Evolutionary conservation across 2,113 vertebrate genomes (phyloP), one percentile per base, ranked within the genome.

Genomic region (Peucedramus taeniatus): DNA sequence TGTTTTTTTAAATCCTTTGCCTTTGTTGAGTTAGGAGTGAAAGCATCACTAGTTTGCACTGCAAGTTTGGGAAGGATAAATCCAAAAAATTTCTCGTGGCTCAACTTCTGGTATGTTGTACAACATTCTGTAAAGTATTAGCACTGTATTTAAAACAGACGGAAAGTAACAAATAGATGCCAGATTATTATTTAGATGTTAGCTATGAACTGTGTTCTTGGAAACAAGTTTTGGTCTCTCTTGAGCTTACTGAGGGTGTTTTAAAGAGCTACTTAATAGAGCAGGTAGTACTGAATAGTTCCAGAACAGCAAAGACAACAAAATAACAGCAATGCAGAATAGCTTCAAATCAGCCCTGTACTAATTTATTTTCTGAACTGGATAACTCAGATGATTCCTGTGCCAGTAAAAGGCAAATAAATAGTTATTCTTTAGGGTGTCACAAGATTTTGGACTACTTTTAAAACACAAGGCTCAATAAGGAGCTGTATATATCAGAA

Each of bases 71-170:
- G n/a, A 85, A 13, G 3, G 18, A 14, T 45, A 88, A 90, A 84
- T 49, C 15, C 83, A 74, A 85, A 91, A 90, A 93, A 76, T 42
- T 75, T 66, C 35, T 54, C 4, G 0, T 40, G 65, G 35, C 39
- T 91, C 40, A 91, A 45, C 26, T 83, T 85, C 30, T 45, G 44
- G 40, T 69, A 72, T 30, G 26, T 9, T 76, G 28, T 51, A 93
- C 26, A 72, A 69, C 63, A 69, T 68, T 72, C 61, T 87, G 70
- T 72, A 53, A 93, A 93, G 54, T 40, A 72, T 76, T 83, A 88
- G 75, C 51, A 65, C n/a, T 57, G n/a, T 39, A 92, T 93, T 86
- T 87, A 88, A 92, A 96, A 79, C 37, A 80, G 80, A 89, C 23
- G 6, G 72, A 86, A 92, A 93, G 56, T 40, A 86, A 49, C 31